Evolutionary conservation across 2,888 invertebrate genomes (phyloP).

Genomic region (Formica aserva): DNA sequence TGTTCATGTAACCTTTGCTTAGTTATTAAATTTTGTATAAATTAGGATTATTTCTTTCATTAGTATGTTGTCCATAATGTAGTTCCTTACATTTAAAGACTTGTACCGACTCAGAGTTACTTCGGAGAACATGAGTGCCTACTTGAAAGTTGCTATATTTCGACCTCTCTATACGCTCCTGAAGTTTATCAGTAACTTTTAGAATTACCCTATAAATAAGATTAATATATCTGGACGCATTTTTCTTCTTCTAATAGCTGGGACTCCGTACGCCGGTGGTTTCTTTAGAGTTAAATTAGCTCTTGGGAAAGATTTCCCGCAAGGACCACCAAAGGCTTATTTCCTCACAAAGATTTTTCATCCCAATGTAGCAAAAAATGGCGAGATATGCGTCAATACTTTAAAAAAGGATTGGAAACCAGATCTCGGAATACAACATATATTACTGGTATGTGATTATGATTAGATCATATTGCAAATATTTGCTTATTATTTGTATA

Average conservation of each 20-base stretch:
- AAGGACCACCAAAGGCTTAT: slow-evolving; percentile 96
- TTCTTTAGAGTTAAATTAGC: slow-evolving; percentile 95
- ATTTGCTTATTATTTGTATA: slow-evolving; percentile 16
- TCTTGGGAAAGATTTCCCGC: slow-evolving; percentile 96
- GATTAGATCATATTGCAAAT: neutral
- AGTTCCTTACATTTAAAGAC: too few relatives aligned
- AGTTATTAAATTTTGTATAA: too few relatives aligned
- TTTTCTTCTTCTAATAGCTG: slow-evolving; percentile 87
- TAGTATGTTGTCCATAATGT: too few relatives aligned
- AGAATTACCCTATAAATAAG: neutral
- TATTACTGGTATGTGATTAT: slow-evolving; percentile 89
- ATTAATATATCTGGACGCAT: neutral
- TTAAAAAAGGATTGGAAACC: slow-evolving; percentile 98
- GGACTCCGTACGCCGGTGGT: slow-evolving; percentile 96
- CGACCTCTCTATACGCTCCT: too few relatives aligned
- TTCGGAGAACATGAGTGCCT: too few relatives aligned
- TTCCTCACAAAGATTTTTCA: slow-evolving; percentile 99
- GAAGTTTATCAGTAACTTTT: too few relatives aligned
- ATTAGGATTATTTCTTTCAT: too few relatives aligned
- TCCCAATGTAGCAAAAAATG: slow-evolving; percentile 97
- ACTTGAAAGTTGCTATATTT: too few relatives aligned
- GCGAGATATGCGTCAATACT: slow-evolving; percentile 98
- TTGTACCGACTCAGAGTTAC: too few relatives aligned
- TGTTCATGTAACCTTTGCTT: too few relatives aligned
- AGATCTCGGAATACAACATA: slow-evolving; percentile 97